Conservation (phyloP, 2,888 invertebrate genomes). For the Dioctria linearis region DNA sequence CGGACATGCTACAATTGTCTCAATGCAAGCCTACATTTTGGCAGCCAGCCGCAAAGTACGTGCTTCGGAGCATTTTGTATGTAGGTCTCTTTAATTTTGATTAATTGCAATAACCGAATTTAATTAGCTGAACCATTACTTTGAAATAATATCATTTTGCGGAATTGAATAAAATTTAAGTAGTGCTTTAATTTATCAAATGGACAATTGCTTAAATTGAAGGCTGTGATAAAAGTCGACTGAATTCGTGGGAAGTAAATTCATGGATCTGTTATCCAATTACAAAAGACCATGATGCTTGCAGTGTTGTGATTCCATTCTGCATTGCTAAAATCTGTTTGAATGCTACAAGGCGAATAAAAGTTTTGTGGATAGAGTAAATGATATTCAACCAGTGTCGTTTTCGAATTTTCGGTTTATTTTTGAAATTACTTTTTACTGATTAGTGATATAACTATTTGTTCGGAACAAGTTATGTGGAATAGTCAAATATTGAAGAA, state of each 20-base stretch:
- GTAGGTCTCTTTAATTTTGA: slow-evolving; percentile 37
- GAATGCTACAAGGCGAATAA: too few relatives aligned
- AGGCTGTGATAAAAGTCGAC: slow-evolving; percentile 25
- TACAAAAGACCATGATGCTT: background rate
- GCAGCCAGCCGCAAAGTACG: background rate
- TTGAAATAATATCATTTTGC: slow-evolving; percentile 13
- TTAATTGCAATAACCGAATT: slow-evolving; percentile 46
- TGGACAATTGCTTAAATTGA: slow-evolving; percentile 39
- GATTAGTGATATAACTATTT: too few relatives aligned
- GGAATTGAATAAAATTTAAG: slow-evolving; percentile 33
- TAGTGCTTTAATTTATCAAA: slow-evolving; percentile 38
- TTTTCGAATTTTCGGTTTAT: too few relatives aligned
- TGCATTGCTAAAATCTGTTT: too few relatives aligned
- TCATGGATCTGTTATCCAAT: slow-evolving; percentile 30
- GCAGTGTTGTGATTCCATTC: too few relatives aligned
- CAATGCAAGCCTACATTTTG: background rate
- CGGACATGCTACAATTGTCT: slow-evolving; percentile 31
- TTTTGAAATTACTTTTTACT: too few relatives aligned
- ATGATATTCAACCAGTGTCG: too few relatives aligned
- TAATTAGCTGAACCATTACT: slow-evolving; percentile 27
- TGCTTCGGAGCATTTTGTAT: too few relatives aligned
- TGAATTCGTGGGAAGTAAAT: background rate
- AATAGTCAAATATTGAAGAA: too few relatives aligned
- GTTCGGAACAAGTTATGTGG: too few relatives aligned
- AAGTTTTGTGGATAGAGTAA: too few relatives aligned